Percentiles rank a stretch among this genome's conserved stretches.
These are phyloP conservation scores for Microplitis mediator DNA, from an alignment of 1,140 invertebrate species.

Conservation along the genomic window DNA sequence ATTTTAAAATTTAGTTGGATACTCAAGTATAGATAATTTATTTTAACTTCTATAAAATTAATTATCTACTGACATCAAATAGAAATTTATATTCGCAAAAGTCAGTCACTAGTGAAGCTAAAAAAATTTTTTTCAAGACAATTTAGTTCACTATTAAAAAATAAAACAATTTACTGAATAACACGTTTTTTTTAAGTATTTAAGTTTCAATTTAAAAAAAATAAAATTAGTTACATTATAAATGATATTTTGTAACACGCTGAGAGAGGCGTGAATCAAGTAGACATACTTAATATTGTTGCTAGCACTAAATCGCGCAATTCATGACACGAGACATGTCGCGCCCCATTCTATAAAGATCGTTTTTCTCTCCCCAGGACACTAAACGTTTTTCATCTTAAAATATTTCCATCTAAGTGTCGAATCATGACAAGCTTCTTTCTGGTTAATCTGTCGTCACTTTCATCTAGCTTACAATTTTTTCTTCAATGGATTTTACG, in stretches of 20 bases:
- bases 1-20: too few relatives aligned
- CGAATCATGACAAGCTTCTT: constrained; percentile 35
- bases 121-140: too few relatives aligned
- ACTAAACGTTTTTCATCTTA: constrained; percentile 28
- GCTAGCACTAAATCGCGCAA: neutral
- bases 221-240: neutral
- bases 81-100: too few relatives aligned
- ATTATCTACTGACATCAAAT: too few relatives aligned
- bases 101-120: too few relatives aligned
- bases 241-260: neutral
- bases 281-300: neutral
- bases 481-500: neutral
- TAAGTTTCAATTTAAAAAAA: too few relatives aligned
- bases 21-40: too few relatives aligned
- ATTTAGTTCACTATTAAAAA: too few relatives aligned
- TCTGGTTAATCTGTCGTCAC: neutral
- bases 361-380: constrained; percentile 41
- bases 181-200: too few relatives aligned
- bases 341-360: constrained; percentile 32
- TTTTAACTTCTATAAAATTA: too few relatives aligned
- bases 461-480: neutral
- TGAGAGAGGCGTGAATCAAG: neutral
- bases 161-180: too few relatives aligned
- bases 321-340: constrained; percentile 29
- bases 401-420: constrained; percentile 35